Base-by-base conservation (phyloP, 2,113 vertebrate species). In the Fulmarus glacialis region DNA sequence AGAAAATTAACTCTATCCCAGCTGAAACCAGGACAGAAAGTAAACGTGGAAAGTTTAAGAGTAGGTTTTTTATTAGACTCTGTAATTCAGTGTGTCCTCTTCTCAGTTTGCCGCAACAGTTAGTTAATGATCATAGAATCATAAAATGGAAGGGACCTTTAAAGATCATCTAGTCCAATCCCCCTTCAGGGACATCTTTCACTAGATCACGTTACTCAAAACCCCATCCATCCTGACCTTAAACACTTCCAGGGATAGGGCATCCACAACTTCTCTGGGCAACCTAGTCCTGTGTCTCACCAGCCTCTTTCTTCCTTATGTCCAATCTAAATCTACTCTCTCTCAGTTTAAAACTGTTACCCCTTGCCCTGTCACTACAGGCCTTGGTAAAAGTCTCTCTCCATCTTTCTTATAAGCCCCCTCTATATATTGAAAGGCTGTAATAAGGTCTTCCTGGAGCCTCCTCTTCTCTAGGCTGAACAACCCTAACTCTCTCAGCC, bases 401-500 rank as follows among this genome's bases (percentile, higher is more conserved):
- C 26, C 4, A 3, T 47, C 43, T 77, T 77, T 11, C 26, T 60
- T 72, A 21, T 34, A 82, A 71, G 11, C 3, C 6, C 2, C 11
- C 9, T 42, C 11, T 66, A 3, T 9, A 48, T 34, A 48, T 21
- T 42, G 16, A 66, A 82, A 60, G 24, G 6, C 24, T 8, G 3
- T 6, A 38, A 19, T n/a, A 36, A 87, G 5, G 7, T 52, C 15
- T 42, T 34, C 22, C 20, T 8, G 11, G 23, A n/a, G 7, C 2
- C 2, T 72, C 45, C 38, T 56, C 6, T 52, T 38, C 30, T 55
- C 18, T 11, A 52, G 21, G 36, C 3, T 78, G 21, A 68, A 36
- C 20, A 83, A 21, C 9, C 19, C 3, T 4, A 34, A 11, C 8
- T 2, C 5, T 58, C 48, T 55, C 30, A 26, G 26, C 1, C 3